Conservation (phyloP, 2,113 vertebrate genomes). For the Campylorhamphus procurvoides region DNA sequence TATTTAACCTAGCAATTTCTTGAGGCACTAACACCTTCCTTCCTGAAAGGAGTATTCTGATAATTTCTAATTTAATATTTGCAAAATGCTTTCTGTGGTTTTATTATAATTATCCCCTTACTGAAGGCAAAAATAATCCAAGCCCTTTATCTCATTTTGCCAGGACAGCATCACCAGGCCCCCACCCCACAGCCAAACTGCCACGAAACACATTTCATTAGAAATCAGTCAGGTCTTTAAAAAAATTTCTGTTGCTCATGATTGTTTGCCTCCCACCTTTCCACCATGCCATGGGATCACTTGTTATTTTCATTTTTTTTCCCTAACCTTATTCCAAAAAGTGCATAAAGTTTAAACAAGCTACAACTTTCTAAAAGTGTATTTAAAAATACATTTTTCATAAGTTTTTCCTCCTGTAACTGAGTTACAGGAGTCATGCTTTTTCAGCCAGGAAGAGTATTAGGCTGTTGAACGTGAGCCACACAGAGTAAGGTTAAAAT, state of each 20-base stretch:
- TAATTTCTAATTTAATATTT: constrained; percentile 3
- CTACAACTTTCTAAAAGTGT: background rate
- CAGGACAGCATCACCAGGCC: background rate
- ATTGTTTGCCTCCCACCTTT: background rate
- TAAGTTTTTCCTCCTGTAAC: background rate
- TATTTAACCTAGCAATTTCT: background rate
- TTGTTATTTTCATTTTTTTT: background rate
- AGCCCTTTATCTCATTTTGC: background rate
- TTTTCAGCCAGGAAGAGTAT: background rate
- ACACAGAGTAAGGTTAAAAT: background rate
- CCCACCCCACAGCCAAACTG: background rate
- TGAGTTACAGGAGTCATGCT: background rate
- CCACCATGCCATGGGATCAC: background rate
- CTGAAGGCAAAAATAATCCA: background rate
- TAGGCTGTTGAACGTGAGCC: background rate
- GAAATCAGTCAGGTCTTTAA: background rate
- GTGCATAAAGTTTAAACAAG: background rate
- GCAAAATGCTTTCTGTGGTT: background rate
- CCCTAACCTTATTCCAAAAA: background rate
- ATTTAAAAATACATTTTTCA: background rate
- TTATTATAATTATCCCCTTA: background rate
- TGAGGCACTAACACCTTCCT: background rate
- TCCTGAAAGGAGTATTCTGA: background rate
- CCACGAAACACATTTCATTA: background rate
- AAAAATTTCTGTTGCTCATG: background rate